These are phyloP conservation scores for Heterodera carotae DNA, from an alignment of 1,140 invertebrate genomes.

Conservation along the genomic window DNA sequence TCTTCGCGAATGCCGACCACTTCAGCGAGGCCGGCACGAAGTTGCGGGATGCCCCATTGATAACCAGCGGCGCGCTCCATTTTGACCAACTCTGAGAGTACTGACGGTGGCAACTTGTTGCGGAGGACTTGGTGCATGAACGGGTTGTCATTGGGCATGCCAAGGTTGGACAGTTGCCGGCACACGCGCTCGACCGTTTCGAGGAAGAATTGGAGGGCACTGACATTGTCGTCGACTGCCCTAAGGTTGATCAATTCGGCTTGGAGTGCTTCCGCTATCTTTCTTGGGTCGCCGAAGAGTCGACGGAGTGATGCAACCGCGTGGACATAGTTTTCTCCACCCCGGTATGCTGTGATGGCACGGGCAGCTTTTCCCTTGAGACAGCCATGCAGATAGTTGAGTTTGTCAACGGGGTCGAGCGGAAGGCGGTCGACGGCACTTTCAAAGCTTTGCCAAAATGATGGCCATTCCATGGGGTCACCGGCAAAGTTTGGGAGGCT, in stretches of 20 bases:
- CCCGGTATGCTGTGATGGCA: not conserved
- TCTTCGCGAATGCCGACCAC: not conserved
- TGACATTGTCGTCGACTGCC: not conserved
- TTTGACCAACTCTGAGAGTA: constrained; percentile 14
- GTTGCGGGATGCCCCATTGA: not conserved
- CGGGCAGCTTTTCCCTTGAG: not conserved
- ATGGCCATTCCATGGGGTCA: not conserved
- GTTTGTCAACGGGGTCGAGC: not conserved
- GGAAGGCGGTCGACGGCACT: not conserved
- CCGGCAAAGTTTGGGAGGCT: not conserved
- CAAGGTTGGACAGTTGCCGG: not conserved
- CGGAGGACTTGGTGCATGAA: not conserved
- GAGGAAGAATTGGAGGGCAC: not conserved
- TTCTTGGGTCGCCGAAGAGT: constrained; percentile 5
- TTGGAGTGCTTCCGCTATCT: not conserved
- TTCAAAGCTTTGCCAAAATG: constrained; percentile 13
- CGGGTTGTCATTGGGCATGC: not conserved
- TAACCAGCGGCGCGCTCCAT: not conserved
- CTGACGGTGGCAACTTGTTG: not conserved
- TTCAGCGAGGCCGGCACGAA: not conserved
- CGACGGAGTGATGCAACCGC: not conserved
- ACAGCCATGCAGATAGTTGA: not conserved
- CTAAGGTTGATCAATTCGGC: not conserved
- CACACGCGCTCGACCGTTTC: constrained; percentile 14
- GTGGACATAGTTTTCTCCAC: not conserved